Evolutionary conservation across 2,113 vertebrate species (phyloP).

Genomic region (Cebidichthys violaceus): DNA sequence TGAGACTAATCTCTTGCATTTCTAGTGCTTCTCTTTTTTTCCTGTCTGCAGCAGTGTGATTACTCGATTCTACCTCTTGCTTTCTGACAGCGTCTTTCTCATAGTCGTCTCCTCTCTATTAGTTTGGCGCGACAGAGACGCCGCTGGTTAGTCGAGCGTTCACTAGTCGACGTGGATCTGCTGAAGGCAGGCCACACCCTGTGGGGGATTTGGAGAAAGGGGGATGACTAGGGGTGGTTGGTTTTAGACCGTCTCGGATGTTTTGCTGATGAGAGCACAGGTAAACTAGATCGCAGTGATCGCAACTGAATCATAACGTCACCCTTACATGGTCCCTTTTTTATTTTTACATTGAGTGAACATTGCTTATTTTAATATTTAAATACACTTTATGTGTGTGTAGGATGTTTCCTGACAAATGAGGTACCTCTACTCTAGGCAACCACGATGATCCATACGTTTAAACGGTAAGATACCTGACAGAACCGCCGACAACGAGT

Average conservation of each 20-base stretch:
- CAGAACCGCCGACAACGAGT: background rate
- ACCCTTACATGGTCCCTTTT: background rate
- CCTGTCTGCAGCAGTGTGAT: background rate
- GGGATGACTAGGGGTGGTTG: background rate
- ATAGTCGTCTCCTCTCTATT: conserved; percentile 4
- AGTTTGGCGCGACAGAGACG: conserved; percentile 20
- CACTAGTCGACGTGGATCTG: conserved; percentile 27
- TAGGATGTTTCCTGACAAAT: no score
- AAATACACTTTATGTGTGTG: no score
- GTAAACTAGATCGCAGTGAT: background rate
- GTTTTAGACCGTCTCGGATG: conserved; percentile 21
- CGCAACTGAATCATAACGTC: background rate
- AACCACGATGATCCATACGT: background rate
- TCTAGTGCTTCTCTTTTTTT: background rate
- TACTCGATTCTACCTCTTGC: background rate
- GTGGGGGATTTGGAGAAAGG: conserved; percentile 9
- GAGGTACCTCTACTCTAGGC: no score
- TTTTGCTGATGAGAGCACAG: background rate
- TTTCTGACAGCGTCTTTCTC: background rate
- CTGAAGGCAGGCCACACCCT: conserved; percentile 20
- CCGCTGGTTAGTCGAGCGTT: conserved; percentile 28
- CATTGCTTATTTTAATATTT: background rate
- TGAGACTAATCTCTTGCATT: conserved; percentile 9
- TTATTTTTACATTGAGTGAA: background rate
- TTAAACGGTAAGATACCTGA: background rate